Percentiles rank a stretch among this genome's conserved stretches.
These are phyloP conservation scores for Eciton burchellii DNA, from an alignment of 1,140 invertebrate genomes.

Conservation along the genomic window DNA sequence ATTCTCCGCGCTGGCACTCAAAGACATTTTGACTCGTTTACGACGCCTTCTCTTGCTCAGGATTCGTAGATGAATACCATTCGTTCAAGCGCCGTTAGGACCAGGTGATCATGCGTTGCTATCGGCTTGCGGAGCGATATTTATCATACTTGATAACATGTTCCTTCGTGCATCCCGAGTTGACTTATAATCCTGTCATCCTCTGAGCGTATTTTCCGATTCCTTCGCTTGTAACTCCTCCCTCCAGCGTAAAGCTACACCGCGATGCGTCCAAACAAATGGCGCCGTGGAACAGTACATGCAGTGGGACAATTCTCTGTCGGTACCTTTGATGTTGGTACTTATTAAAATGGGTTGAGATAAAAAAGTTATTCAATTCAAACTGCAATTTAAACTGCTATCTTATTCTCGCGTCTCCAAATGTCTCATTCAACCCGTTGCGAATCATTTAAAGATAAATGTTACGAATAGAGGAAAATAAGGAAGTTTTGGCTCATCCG, in stretches of 20 bases:
- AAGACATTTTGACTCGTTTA: constrained; percentile 84
- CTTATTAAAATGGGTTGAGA: too few species aligned
- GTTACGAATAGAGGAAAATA: too few species aligned
- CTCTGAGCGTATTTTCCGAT: not conserved
- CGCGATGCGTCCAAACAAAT: constrained; percentile 69
- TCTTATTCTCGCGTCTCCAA: too few species aligned
- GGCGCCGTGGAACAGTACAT: constrained; percentile 50
- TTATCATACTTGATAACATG: constrained; percentile 48
- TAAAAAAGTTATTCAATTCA: too few species aligned
- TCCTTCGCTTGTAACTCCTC: not conserved
- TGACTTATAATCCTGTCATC: constrained; percentile 23
- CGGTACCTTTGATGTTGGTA: too few species aligned
- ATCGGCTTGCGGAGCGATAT: not conserved
- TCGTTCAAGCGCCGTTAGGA: constrained; percentile 23
- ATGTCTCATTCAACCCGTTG: too few species aligned
- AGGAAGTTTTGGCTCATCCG: too few species aligned
- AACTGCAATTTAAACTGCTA: too few species aligned
- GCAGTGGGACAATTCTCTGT: too few species aligned
- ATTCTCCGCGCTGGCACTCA: constrained; percentile 89
- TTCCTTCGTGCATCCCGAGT: not conserved
- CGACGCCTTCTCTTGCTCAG: not conserved
- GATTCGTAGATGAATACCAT: constrained; percentile 34
- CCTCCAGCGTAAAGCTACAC: constrained; percentile 3
- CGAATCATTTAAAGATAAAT: too few species aligned
- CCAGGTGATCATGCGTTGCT: constrained; percentile 2